Evolutionary conservation across 1,140 invertebrate species (phyloP), one percentile per base, ranked within the genome.

Genomic region (Ptiloglossa arizonensis): DNA sequence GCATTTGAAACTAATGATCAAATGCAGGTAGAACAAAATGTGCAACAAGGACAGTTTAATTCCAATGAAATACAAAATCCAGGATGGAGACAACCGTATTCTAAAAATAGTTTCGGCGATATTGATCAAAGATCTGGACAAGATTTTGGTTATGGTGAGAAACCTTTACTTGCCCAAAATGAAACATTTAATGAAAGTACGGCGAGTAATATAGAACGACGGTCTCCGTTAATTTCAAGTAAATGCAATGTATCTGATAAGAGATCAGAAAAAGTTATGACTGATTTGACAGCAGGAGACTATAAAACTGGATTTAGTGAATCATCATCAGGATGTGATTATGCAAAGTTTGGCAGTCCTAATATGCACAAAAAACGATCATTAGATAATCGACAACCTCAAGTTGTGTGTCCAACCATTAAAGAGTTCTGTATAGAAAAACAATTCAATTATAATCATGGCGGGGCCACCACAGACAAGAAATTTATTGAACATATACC

Each of bases 371-470:
- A 60, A 35, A 85, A 81, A 29, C 73, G 56, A 13, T 44, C 57
- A 13, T 22, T 29, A 0, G 38, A 85, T 17, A 50, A 29, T 57
- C 50, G 57, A 11, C 73, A 70, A 15, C 38, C 63, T 11, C 76
- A 79, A 32, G 9, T 68, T 22, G 67, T 59, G 32, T 78, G 62
- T 24, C 29, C 57, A 32, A n/a, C 46, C 0, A 82, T 74, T 38
- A 60, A 85, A 41, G 90, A 92, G 15, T 93, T 93, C 63, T 86
- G 87, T 24, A 87, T 87, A 9, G 83, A 86, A 17, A 91, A 88
- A 50, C 91, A 93, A 59, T 93, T 91, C 38, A 92, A 93, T 87
- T 93, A 93, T 66, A 92, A 93, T 84, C 92, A 93, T 60, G 90
- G 89, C 8, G 88, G 81, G 41, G 62, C 68, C 1, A 67, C 66